A percentile compares a stretch with the other conserved stretches of the same genome.
These are phyloP conservation scores for Trichonephila clavipes DNA, from an alignment of 1,140 invertebrate species.

Conservation along the genomic window DNA sequence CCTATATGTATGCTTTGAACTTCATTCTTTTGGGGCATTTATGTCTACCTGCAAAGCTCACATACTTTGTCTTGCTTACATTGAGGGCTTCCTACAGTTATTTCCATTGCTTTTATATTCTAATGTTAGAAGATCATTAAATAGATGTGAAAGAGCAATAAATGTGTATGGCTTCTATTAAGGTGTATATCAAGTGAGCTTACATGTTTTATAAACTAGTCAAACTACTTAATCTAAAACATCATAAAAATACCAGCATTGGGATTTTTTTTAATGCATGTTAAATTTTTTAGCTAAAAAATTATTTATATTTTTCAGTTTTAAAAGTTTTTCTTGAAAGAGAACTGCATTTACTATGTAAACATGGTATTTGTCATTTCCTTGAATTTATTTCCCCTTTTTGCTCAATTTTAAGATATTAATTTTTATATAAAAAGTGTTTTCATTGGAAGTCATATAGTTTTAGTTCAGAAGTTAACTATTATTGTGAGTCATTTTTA, in stretches of 20 bases:
- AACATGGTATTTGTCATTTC: not conserved
- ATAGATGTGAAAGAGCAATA: not conserved
- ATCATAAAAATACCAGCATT: conserved; percentile 1
- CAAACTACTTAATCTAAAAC: conserved; percentile 18
- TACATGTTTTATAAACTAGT: conserved; percentile 36
- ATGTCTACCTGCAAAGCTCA: conserved; percentile 4
- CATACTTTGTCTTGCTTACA: not conserved
- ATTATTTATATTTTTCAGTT: not conserved
- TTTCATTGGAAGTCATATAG: not conserved
- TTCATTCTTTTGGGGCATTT: not conserved
- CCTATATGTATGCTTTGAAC: not conserved
- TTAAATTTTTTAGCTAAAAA: not conserved
- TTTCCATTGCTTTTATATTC: not conserved
- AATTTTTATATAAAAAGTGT: not conserved
- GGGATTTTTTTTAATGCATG: not conserved
- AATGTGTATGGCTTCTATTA: not conserved
- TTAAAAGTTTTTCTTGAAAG: not conserved
- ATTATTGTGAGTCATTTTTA: not conserved
- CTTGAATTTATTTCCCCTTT: not conserved
- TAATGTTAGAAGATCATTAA: not conserved
- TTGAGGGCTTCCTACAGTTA: conserved; percentile 18
- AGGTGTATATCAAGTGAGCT: conserved; percentile 18
- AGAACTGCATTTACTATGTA: not conserved
- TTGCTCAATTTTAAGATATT: not conserved
- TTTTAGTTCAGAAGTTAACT: not conserved